These are phyloP conservation scores for Elaphurus davidianus DNA, from an alignment of 2,113 vertebrate species.

Conservation along the genomic window DNA sequence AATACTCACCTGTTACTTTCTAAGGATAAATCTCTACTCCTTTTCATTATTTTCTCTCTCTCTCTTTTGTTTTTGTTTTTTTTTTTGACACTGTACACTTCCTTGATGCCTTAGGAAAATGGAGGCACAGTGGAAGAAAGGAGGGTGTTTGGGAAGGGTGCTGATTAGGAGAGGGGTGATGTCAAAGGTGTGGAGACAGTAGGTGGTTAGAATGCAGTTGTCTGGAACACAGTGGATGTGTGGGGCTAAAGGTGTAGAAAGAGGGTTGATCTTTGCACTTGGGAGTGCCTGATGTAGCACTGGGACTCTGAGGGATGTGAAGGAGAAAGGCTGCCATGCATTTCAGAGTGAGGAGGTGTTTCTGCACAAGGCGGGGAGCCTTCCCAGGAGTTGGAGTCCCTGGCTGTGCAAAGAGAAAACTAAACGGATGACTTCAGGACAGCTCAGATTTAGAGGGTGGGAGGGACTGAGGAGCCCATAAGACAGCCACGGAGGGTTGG, in stretches of 20 bases:
- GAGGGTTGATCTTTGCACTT: background rate
- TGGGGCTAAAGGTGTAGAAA: background rate
- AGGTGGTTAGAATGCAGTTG: background rate
- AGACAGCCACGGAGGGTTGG: background rate
- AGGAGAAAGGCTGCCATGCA: background rate
- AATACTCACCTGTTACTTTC: background rate
- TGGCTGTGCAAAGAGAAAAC: background rate
- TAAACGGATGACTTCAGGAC: background rate
- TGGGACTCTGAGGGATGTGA: background rate
- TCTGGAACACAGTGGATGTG: background rate
- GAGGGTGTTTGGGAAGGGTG: background rate
- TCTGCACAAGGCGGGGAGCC: background rate
- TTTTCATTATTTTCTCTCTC: background rate
- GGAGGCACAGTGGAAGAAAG: background rate
- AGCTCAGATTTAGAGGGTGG: background rate
- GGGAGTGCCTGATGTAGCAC: background rate
- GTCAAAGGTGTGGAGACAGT: background rate
- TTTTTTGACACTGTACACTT: background rate
- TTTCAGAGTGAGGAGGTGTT: background rate
- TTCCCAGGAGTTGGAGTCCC: background rate
- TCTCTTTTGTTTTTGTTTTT: rapidly evolving
- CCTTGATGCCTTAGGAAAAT: background rate
- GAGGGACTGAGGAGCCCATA: background rate
- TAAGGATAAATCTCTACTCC: background rate
- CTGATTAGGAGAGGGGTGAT: background rate